Conservation (phyloP, 2,888 invertebrate species). For the Cremastinae sp. region DNA sequence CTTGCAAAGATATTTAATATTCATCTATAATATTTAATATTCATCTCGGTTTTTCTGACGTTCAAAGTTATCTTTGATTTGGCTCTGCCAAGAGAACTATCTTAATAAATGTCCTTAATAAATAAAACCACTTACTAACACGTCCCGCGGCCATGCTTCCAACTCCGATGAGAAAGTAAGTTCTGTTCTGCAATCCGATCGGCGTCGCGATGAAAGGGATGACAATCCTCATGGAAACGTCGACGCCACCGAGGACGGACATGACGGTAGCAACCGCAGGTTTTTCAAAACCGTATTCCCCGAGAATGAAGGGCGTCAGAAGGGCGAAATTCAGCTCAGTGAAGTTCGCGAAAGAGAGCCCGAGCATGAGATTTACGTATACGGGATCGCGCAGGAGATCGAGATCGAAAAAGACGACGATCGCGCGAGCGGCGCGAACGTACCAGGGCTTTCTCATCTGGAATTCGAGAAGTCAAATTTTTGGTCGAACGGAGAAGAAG, state of each 20-base stretch:
- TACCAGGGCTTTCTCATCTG: slow-evolving; percentile 57
- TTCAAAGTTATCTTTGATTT: too few relatives aligned
- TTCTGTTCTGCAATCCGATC: slow-evolving; percentile 87
- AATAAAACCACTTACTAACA: slow-evolving; percentile 83
- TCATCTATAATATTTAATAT: too few relatives aligned
- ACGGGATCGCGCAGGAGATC: slow-evolving; percentile 86
- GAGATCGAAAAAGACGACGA: slow-evolving; percentile 86
- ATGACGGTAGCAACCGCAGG: slow-evolving; percentile 85
- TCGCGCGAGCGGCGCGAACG: slow-evolving; percentile 81
- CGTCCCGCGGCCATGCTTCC: slow-evolving; percentile 86
- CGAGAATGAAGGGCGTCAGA: slow-evolving; percentile 87
- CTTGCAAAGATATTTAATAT: too few relatives aligned
- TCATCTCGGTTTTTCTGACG: too few relatives aligned
- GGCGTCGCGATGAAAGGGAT: slow-evolving; percentile 87
- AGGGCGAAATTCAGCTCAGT: slow-evolving; percentile 88
- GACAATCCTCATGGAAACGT: slow-evolving; percentile 85
- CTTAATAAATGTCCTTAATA: too few relatives aligned
- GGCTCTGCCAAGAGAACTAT: too few relatives aligned
- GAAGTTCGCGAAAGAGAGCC: slow-evolving; percentile 87
- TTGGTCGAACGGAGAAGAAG: slow-evolving; percentile 37
- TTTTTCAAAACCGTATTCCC: slow-evolving; percentile 84
- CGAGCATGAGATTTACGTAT: slow-evolving; percentile 87
- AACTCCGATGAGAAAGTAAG: slow-evolving; percentile 87
- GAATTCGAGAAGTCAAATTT: slow-evolving; percentile 45
- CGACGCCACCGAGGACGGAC: slow-evolving; percentile 86